Conservation (phyloP, 2,888 invertebrate species). For the Micropterix aruncella region DNA sequence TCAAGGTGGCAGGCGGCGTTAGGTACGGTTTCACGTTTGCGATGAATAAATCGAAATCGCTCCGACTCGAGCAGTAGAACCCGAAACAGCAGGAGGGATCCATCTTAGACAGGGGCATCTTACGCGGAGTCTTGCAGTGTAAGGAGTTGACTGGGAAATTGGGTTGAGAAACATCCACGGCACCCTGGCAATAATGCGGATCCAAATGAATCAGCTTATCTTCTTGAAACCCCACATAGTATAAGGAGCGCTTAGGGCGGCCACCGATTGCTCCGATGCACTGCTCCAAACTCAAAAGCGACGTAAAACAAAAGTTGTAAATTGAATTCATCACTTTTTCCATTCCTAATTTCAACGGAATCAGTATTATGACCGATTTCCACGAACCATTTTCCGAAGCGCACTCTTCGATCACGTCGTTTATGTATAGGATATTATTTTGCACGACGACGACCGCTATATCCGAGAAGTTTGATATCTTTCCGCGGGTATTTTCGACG, state of each 20-base stretch:
- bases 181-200: conserved; percentile 89
- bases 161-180: conserved; percentile 69
- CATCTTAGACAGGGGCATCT: conserved; percentile 73
- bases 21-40: conserved; percentile 49
- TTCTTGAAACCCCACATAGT: conserved; percentile 89
- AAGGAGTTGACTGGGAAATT: conserved; percentile 67
- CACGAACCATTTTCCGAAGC: conserved; percentile 41
- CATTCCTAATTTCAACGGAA: conserved; percentile 74
- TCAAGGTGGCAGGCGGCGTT: conserved; percentile 28
- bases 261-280: conserved; percentile 91
- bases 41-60: conserved; percentile 63
- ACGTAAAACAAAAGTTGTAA: conserved; percentile 71
- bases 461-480: conserved; percentile 64
- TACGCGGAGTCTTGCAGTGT: conserved; percentile 77
- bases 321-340: conserved; percentile 78
- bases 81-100: conserved; percentile 89
- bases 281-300: conserved; percentile 62
- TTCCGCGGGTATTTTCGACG: conserved; percentile 54
- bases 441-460: conserved; percentile 78
- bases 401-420: conserved; percentile 59
- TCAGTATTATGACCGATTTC: conserved; percentile 68
- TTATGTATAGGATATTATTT: conserved; percentile 77
- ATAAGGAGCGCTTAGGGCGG: conserved; percentile 82
- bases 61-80: conserved; percentile 66
- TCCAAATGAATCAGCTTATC: conserved; percentile 85